phyloP scores from a whole-genome alignment of 2,888 invertebrate genomes.

The Merodon equestris region DNA sequence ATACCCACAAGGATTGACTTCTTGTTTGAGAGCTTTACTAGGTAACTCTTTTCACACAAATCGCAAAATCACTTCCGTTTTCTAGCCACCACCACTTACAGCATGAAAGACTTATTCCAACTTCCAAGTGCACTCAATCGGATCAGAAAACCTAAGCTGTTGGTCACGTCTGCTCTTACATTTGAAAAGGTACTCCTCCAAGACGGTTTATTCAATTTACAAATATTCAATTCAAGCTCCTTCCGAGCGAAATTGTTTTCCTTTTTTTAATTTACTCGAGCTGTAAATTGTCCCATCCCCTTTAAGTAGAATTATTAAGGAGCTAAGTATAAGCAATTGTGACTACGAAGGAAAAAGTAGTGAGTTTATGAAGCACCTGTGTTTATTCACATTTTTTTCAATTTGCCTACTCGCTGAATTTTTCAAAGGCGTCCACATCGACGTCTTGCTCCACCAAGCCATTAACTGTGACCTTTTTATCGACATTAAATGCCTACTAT shows the following conservation, averaged over 20 bases:
- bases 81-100: too few species aligned
- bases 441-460: neutral
- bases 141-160: constrained; percentile 16
- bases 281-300: constrained; percentile 18
- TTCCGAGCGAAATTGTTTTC: neutral
- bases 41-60: too few species aligned
- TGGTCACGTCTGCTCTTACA: constrained; percentile 39
- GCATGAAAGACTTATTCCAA: too few species aligned
- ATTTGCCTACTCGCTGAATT: constrained; percentile 15
- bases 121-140: neutral
- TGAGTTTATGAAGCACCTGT: constrained; percentile 43
- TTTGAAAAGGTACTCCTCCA: neutral
- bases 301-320: constrained; percentile 46
- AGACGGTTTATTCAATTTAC: constrained; percentile 26
- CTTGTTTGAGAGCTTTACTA: too few species aligned
- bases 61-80: too few species aligned
- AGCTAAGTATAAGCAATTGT: constrained; percentile 24
- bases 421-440: constrained; percentile 22
- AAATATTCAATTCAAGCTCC: constrained; percentile 3
- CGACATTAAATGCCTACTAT: constrained; percentile 54
- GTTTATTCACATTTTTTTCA: neutral
- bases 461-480: constrained; percentile 42
- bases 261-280: neutral
- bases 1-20: too few species aligned
- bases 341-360: constrained; percentile 6